Evolutionary conservation across 2,113 vertebrate species (phyloP).

Genomic region (Ophthalmolycus amberensis): DNA sequence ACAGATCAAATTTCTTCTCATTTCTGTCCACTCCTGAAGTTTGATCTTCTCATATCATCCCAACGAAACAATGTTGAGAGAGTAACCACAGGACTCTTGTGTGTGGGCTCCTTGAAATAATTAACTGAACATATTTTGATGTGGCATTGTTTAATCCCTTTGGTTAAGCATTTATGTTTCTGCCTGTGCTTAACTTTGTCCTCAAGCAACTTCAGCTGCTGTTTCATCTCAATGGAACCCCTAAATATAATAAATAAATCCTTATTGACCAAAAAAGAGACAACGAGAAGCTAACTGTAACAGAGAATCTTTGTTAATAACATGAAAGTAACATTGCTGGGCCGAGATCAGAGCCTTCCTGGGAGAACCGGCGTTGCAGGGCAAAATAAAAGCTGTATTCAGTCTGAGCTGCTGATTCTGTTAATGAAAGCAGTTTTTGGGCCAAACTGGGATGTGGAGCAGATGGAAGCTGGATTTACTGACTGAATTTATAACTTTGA

Average conservation of each 20-base stretch:
- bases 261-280: not conserved
- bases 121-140: not conserved
- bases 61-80: too few species aligned
- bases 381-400: constrained; percentile 29
- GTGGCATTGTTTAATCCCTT: not conserved
- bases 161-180: not conserved
- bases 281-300: not conserved
- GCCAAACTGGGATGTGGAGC: constrained; percentile 11
- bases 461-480: constrained; percentile 18
- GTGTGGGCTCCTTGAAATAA: not conserved
- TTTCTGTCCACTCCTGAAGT: not conserved
- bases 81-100: not conserved
- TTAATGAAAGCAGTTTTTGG: not conserved
- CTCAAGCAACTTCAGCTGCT: not conserved
- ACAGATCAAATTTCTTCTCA: not conserved
- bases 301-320: constrained; percentile 28
- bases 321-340: constrained; percentile 39
- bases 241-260: not conserved
- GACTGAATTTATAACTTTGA: not conserved
- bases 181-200: not conserved
- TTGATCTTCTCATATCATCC: not conserved
- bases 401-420: constrained; percentile 20
- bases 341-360: constrained; percentile 31
- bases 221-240: not conserved
- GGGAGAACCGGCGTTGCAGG: not conserved